Evolutionary conservation across 1,140 invertebrate species (phyloP), one percentile per base, ranked within the genome.

Genomic region (Penaeus vannamei): DNA sequence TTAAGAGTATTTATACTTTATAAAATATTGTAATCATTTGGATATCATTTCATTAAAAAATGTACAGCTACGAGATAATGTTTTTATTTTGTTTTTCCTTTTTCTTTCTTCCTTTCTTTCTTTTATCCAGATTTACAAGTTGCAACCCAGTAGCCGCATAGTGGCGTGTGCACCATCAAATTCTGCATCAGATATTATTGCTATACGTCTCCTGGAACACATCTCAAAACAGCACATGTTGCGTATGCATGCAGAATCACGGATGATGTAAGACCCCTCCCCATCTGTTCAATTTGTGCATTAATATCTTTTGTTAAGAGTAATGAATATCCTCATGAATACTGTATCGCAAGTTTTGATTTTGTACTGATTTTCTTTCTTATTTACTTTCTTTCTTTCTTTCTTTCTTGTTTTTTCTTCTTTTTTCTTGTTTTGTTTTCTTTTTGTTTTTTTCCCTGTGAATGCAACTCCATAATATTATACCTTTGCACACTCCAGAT

Each of bases 161-260:
- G 80, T 92, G n/a, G 91, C 90, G 42, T 82, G 88, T 62, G 91
- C 91, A 14, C 91, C 91, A 42, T 90, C 90, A 32, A 92, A 92
- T 80, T 64, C 91, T 29, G 91, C 91, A 23, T 89, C 87, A 23
- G 91, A 92, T 61, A 69, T 91, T 23, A 76, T 92, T n/a, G 82
- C 90, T 62, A 32, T 88, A 19, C 62, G 89, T 8, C 85, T 92
- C 1, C 46, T 90, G 60, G 87, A 91, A 20, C 88, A 91, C 62
- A 61, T 91, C 20, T 66, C 89, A 8, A 46, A 62, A 20, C 20
- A 20, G 0, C 82, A 91, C 23, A 81, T 91, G 22, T 46, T 90
- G 20, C 59, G 91, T n/a, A 69, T 91, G 36, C 79, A 91, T 36
- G 88, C 88, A 46, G 36, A 46, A 22, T 88, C 85, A n/a, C 53